Evolutionary conservation across 2,888 invertebrate species (phyloP), one percentile per base, ranked within the genome.

Genomic region (Dione vanillae): DNA sequence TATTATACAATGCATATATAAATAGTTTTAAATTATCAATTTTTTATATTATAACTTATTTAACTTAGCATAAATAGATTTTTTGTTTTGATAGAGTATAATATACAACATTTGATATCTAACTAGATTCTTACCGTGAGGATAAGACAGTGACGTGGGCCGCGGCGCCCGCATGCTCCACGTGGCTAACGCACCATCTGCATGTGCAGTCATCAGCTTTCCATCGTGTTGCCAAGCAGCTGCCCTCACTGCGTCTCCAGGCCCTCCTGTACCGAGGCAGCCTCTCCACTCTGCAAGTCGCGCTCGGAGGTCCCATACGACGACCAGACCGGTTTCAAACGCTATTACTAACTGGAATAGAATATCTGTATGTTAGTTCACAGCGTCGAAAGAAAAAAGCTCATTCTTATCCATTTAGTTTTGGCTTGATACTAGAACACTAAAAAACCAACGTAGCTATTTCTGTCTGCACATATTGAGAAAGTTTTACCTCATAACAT

Each of bases 151-250:
- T 81, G 96, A 96, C 79, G 96, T 92, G 52, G 98, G 97, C 86
- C 97, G 96, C 67, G 95, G 94, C 79, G 96, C 95, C 83, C 96
- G 95, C 73, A 97, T 94, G 83, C 95, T 96, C 99, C 99, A 99
- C 68, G 98, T 98, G 80, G 97, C 97, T 73, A 99, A 95, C 72
- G 98, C 98, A 74, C 99, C 99, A 93, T 99, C 99, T 52, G 96
- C 95, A 91, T 99, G 99, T 82, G 98, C 97, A 79, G 97, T 96
- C 96, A 99, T 97, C 87, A 99, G 97, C 93, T 98, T 98, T 77
- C 99, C 99, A 92, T 99, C 99, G 92, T 97, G 96, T 89, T 99
- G 98, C 99, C 99, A 99, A 75, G 97, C 95, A 81, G 98, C 95
- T 67, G 98, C 98, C 83, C 96, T 95, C 79, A 99, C 94, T 67